Evolutionary conservation across 1,140 invertebrate species (phyloP).

Genomic region (Galleria mellonella): DNA sequence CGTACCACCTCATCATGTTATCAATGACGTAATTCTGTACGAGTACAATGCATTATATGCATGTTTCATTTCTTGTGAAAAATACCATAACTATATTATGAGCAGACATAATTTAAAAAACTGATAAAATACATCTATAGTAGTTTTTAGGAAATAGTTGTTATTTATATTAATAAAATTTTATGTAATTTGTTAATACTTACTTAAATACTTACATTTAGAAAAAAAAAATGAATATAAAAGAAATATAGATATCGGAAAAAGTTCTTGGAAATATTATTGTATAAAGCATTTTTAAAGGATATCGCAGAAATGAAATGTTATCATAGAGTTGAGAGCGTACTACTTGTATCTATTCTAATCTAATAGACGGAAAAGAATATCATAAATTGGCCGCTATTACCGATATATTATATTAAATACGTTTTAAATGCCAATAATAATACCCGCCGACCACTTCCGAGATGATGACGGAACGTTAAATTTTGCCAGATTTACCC

Average conservation of each 20-base stretch:
- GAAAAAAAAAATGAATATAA: too few relatives aligned
- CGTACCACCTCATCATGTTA: conserved; percentile 1
- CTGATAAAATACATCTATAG: too few relatives aligned
- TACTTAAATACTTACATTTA: too few relatives aligned
- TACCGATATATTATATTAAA: conserved; percentile 26
- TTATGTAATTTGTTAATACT: too few relatives aligned
- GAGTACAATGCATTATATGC: not conserved
- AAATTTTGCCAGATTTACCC: conserved; percentile 72
- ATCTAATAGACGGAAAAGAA: conserved; percentile 28
- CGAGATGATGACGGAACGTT: conserved; percentile 21
- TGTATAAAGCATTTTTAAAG: too few relatives aligned
- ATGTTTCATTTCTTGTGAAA: not conserved
- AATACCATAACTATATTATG: not conserved
- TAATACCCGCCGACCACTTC: conserved; percentile 28
- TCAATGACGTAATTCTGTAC: conserved; percentile 17
- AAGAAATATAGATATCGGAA: too few relatives aligned
- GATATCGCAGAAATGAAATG: too few relatives aligned
- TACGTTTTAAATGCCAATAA: conserved; percentile 34
- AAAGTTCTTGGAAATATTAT: too few relatives aligned
- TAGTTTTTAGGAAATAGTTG: not conserved
- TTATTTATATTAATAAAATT: too few relatives aligned
- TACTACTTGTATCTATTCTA: conserved; percentile 8
- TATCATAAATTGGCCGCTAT: conserved; percentile 51
- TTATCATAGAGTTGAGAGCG: too few relatives aligned
- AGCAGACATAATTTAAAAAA: not conserved